Conservation (phyloP, 1,140 invertebrate species). For the Oreohelix idahoensis region DNA sequence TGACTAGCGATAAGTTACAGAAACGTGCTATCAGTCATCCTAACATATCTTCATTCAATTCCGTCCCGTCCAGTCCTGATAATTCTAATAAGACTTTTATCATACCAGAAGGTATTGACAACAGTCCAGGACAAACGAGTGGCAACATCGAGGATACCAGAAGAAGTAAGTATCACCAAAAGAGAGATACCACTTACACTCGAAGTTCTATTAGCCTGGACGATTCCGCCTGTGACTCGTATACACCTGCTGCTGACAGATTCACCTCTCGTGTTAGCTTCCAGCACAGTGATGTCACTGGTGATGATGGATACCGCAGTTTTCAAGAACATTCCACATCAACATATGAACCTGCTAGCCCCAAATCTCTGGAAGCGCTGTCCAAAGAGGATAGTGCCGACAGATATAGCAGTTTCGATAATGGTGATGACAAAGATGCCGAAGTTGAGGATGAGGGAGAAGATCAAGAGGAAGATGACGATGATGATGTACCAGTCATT, state of each 20-base stretch:
- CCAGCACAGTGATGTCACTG: neutral
- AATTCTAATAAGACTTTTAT: neutral
- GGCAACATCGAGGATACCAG: neutral
- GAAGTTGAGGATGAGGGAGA: neutral
- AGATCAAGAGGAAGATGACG: too few species aligned
- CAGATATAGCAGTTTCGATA: neutral
- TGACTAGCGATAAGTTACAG: neutral
- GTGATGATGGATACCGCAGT: neutral
- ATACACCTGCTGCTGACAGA: neutral
- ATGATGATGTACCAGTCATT: neutral
- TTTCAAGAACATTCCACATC: neutral
- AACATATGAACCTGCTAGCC: neutral
- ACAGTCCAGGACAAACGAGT: too few species aligned
- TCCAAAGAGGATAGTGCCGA: neutral
- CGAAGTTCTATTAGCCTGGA: neutral
- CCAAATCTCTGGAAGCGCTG: neutral
- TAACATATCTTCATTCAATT: constrained; percentile 14
- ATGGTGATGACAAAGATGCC: neutral
- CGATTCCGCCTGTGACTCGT: neutral
- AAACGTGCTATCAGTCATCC: constrained; percentile 17
- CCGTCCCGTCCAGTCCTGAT: neutral
- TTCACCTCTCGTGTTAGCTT: neutral
- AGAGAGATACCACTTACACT: neutral
- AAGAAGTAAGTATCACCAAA: neutral
- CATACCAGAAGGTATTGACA: neutral